Conservation (phyloP, 2,113 vertebrate species). For the Channa argus region DNA sequence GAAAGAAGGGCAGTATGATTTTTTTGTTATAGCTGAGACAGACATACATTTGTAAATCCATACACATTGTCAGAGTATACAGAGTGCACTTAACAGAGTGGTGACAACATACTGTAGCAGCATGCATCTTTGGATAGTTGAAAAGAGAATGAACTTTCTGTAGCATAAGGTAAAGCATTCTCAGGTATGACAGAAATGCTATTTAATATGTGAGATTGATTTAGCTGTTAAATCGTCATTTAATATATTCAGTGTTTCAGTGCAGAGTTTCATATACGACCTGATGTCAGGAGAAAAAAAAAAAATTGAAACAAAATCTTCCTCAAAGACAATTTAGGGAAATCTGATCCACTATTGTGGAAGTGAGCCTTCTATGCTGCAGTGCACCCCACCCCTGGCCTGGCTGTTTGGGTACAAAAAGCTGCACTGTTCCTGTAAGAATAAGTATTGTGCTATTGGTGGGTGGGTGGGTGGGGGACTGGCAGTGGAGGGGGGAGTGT, state of each 20-base stretch:
- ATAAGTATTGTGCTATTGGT: slow-evolving; percentile 75
- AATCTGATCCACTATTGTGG: slow-evolving; percentile 64
- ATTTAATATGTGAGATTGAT: background rate
- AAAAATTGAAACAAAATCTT: slow-evolving; percentile 33
- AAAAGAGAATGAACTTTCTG: background rate
- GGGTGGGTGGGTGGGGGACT: slow-evolving; percentile 40
- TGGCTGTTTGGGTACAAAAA: slow-evolving; percentile 66
- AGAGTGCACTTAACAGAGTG: background rate
- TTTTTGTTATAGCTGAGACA: slow-evolving; percentile 39
- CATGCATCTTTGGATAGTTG: background rate
- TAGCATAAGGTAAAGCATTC: slow-evolving; percentile 22
- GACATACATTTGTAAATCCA: slow-evolving; percentile 2
- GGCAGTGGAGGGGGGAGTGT: slow-evolving; percentile 19
- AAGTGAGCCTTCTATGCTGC: slow-evolving; percentile 67
- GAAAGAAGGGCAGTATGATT: slow-evolving; percentile 53
- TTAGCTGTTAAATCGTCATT: slow-evolving; percentile 8
- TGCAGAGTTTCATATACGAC: background rate
- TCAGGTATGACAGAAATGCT: background rate
- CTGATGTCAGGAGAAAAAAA: background rate
- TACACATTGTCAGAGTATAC: background rate
- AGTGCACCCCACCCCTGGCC: slow-evolving; percentile 70
- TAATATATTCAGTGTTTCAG: background rate
- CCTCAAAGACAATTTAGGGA: slow-evolving; percentile 53
- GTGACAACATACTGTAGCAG: background rate
- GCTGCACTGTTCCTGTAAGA: slow-evolving; percentile 74